Evolutionary conservation across 1,140 invertebrate species (phyloP), one percentile per base, ranked within the genome.

Genomic region (Saccostrea glomerata): DNA sequence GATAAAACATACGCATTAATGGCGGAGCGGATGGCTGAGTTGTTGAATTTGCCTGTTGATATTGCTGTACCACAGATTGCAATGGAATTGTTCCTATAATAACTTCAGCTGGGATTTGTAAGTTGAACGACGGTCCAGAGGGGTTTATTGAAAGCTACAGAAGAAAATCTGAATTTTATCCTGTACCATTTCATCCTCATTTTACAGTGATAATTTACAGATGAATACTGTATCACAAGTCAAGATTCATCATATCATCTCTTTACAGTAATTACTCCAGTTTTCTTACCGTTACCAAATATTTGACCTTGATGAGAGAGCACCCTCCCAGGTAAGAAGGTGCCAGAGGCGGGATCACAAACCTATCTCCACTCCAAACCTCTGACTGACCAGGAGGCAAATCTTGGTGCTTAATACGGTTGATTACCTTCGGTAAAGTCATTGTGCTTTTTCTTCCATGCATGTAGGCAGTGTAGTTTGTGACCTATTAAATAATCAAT

Each of bases 131-230:
- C 11, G 70, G 70, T 30, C 70, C 70, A 13, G 70, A 77, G 70
- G 70, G 70, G 4, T 6, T 15, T 30, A 77, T 92, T 20, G 90
- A 88, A 11, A 93, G 86, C 92, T 93, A 73, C 30, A 89, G 73
- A 54, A 82, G 20, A 60, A 60, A 60, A 20, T 60, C 0, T 63
- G n/a, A 63, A 2, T 5, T 20, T 20, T 63, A n/a, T 47, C 5
- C 58, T 63, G 58, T 0, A 63, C 58, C 17, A 63, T 63, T 20
- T 63, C 47, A 47, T 47, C 47, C 5, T 47, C 9, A 47, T 47
- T 47, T 47, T 47, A 47, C 6, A 47, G 1, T 47, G 47, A 47
- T 47, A 47, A 7, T 47, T 47, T 47, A 47, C 47, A 47, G 47
- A 47, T 47, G 47, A 47, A 47, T 47, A 47, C 9, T 47, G 58